Evolutionary conservation across 2,113 vertebrate genomes (phyloP).

Genomic region (Heteronetta atricapilla): DNA sequence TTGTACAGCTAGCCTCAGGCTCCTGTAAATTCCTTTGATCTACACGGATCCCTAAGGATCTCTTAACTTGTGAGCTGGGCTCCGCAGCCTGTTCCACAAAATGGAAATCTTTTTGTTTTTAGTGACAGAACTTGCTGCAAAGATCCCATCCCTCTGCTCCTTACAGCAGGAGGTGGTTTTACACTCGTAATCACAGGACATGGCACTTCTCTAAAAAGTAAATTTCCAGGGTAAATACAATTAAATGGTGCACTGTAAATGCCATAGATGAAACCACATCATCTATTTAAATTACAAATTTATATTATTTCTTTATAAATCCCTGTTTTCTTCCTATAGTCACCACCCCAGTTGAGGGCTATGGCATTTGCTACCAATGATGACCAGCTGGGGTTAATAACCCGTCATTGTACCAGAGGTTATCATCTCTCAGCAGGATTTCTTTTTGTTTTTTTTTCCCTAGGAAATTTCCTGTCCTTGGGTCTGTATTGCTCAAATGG

Average conservation of each 20-base stretch:
- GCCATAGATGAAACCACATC: not conserved
- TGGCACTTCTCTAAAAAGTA: not conserved
- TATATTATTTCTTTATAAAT: not conserved
- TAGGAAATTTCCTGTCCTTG: slow-evolving; percentile 1
- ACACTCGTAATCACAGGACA: not conserved
- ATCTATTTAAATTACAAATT: not conserved
- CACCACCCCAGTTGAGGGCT: not conserved
- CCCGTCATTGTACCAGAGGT: not conserved
- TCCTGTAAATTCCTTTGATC: slow-evolving; percentile 31
- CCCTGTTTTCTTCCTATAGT: not conserved
- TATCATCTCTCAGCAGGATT: not conserved
- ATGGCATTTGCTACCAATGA: not conserved
- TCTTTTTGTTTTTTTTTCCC: not conserved
- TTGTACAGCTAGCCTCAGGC: slow-evolving; percentile 41
- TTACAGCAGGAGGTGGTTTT: not conserved
- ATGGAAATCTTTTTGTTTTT: not conserved
- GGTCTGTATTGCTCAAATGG: not conserved
- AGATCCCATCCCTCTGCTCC: not conserved
- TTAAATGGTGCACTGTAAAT: not conserved
- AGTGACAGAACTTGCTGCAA: not conserved
- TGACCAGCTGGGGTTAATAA: not conserved
- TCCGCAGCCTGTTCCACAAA: not conserved
- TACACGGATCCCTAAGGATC: slow-evolving; percentile 11
- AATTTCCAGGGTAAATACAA: not conserved
- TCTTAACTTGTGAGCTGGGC: not conserved